Evolutionary conservation across 2,797 vertebrate genomes (phyloP), one percentile per base, ranked within the genome.

Genomic region (Distichodus sexfasciatus): DNA sequence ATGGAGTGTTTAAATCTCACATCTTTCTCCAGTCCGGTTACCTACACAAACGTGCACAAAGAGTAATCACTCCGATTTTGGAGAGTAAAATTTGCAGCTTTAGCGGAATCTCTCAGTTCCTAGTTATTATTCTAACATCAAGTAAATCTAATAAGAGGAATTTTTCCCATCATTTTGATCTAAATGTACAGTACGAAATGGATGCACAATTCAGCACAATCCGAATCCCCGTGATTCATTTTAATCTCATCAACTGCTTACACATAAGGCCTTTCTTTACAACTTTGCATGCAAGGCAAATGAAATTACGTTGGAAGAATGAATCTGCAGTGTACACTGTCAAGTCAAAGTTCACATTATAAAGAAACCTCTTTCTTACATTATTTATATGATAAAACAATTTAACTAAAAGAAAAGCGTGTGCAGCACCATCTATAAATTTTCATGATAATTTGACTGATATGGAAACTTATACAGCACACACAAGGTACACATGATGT

Each of bases 81-180:
- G 12, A 2, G 6, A n/a, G n/a, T n/a, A n/a, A 38, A 43, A 23
- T 21, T 31, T 5, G 15, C 38, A 23, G 19, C 48, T 48, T n/a
- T n/a, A 23, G 60, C 44, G 58, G 33, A 64, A 74, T 64, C 63
- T 38, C 33, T 31, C 64, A 19, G 51, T 7, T 21, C 19, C n/a
- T 14, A 50, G 33, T 48, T 53, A 66, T 66, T 66, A 61, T 62
- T 63, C 35, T 54, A 7, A 5, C 8, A 53, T 41, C 35, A 48
- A 24, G 19, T n/a, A 44, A 19, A n/a, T 4, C n/a, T n/a, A 36
- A 17, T n/a, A 44, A 28, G 29, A n/a, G n/a, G 3, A 19, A 41
- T 14, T 35, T 57, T 46, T 19, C 8, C 28, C 23, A 23, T 55
- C 28, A 8, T 26, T 36, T 33, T 7, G 11, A 2, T 17, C 21